A percentile compares a stretch with the other conserved stretches of the same genome.
Evolutionary conservation across 2,797 vertebrate genomes (phyloP).

Genomic region (Bryconaethiops microstoma): DNA sequence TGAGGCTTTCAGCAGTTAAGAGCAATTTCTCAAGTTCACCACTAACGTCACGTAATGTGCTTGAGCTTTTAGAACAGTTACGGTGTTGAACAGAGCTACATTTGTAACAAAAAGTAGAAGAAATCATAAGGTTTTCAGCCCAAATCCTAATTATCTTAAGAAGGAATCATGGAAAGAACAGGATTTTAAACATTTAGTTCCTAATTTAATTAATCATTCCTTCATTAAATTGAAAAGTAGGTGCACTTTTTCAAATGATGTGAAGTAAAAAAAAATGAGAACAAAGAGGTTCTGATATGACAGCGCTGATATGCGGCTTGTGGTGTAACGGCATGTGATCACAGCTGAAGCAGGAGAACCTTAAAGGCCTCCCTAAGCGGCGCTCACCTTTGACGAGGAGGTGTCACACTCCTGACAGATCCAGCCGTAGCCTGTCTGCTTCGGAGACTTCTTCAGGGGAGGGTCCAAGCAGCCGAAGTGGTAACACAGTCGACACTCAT

Average conservation of each 20-base stretch:
- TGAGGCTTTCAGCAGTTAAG: neutral
- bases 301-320: neutral
- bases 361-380: constrained; percentile 1
- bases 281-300: neutral
- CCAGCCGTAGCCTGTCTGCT: constrained; percentile 98
- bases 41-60: neutral
- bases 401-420: constrained; percentile 99
- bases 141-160: no score
- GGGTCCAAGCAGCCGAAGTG: constrained; percentile 98
- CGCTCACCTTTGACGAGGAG: constrained; percentile 90
- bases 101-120: no score
- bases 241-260: neutral
- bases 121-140: no score
- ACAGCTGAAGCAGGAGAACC: neutral
- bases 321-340: neutral
- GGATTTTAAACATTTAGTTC: no score
- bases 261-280: neutral
- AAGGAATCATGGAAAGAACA: no score
- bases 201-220: no score
- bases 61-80: neutral
- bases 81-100: no score
- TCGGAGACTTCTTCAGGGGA: constrained; percentile 98
- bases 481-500: constrained; percentile 95
- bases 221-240: neutral
- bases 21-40: neutral